phyloP scores from a whole-genome alignment of 2,113 vertebrate species.

The Eupsittula cactorum region DNA sequence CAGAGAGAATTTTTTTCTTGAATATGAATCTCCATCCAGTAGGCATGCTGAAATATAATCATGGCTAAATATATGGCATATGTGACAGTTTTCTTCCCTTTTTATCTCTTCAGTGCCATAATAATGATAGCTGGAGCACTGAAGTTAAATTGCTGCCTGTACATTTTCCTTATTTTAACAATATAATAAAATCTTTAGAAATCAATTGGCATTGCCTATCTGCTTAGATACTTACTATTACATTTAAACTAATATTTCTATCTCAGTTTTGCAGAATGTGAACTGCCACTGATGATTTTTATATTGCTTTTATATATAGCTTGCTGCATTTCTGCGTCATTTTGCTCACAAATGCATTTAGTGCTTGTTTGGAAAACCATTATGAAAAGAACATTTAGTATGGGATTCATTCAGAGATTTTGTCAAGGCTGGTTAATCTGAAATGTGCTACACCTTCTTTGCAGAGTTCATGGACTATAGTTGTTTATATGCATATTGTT shows the following conservation, averaged over 20 bases:
- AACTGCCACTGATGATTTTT: not conserved
- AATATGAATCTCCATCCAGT: not conserved
- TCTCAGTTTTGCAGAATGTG: not conserved
- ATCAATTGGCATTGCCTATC: not conserved
- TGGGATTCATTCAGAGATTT: not conserved
- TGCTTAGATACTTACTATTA: slow-evolving; percentile 3
- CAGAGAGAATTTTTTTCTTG: not conserved
- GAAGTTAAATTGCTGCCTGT: not conserved
- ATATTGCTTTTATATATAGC: not conserved
- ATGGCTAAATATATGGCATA: not conserved
- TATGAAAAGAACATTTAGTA: not conserved
- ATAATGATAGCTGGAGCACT: not conserved
- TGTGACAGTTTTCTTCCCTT: slow-evolving; percentile 18
- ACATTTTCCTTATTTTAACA: slow-evolving; percentile 20
- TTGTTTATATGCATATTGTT: not conserved
- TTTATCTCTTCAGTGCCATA: not conserved
- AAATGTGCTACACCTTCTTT: not conserved
- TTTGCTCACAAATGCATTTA: slow-evolving; percentile 18
- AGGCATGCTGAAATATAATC: not conserved
- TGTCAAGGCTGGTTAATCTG: not conserved
- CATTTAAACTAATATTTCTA: slow-evolving; percentile 6
- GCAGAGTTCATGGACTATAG: not conserved
- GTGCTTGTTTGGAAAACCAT: slow-evolving; percentile 15
- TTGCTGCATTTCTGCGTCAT: slow-evolving; percentile 3
- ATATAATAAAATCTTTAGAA: slow-evolving; percentile 26